Evolutionary conservation across 1,140 invertebrate genomes (phyloP), one percentile per base, ranked within the genome.

Genomic region (Ridgeia piscesae): DNA sequence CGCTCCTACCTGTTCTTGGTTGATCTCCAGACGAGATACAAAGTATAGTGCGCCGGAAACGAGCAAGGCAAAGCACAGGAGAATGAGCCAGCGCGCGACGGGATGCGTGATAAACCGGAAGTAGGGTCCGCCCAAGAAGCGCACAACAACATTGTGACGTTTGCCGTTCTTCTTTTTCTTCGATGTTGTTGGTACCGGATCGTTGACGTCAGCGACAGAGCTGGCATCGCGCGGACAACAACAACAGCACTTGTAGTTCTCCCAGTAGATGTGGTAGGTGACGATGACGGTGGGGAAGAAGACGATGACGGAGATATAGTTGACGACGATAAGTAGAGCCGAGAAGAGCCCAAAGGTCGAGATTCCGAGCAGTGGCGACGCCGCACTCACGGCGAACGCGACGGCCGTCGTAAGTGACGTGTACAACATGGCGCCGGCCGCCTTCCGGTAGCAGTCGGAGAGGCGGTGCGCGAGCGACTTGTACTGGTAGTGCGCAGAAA

Each of bases 221-320:
- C 21, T 34, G 6, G 91, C 91, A 11, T 50, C 50, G 89, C 92
- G 42, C 50, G 92, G 91, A 31, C 92, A 58, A 88, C 92, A 93
- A 35, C 92, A 93, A 91, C 92, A 92, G 89, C 93, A 93, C 77
- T 34, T 93, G 77, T 89, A 93, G 35, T 93, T 93, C 91, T 93
- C 92, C 48, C 48, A 93, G 92, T 94, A 92, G 0, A 92, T 35
- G 92, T 94, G 94, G 91, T 95, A 94, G 14, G 95, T 58, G 88
- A 95, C 93, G 21, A 95, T 94, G 27, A 94, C 94, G 6, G 94
- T 93, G n/a, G 95, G 95, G 91, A 95, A 95, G 92, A 94, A 95
- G 14, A 94, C n/a, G 1, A 95, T 93, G 4, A 95, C 94, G 91
- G 94, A 95, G 6, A 95, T 34, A 93, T 95, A 95, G 91, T 95